These are phyloP conservation scores for Poecilia picta DNA, from an alignment of 2,797 vertebrate genomes.

Conservation along the genomic window DNA sequence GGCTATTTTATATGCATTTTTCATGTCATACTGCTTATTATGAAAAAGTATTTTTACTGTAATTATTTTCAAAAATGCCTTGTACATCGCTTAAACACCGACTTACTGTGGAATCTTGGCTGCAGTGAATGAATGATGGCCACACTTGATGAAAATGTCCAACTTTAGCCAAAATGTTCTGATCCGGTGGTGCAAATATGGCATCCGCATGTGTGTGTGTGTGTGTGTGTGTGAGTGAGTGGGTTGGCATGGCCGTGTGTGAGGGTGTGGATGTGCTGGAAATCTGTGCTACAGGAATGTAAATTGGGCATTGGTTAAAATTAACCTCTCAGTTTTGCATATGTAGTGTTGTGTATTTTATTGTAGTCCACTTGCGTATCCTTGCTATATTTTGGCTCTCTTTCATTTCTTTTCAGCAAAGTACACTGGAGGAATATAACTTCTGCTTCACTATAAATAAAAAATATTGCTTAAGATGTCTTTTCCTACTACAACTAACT, in stretches of 20 bases:
- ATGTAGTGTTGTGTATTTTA: no score
- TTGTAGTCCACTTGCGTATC: no score
- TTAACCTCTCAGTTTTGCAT: constrained; percentile 62
- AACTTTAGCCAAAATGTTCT: constrained; percentile 59
- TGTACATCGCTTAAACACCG: constrained; percentile 68
- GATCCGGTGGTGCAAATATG: constrained; percentile 59
- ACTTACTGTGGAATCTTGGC: constrained; percentile 62
- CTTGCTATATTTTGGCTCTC: no score
- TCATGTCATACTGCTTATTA: constrained; percentile 77
- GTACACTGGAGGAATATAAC: no score
- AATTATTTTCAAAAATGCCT: constrained; percentile 74
- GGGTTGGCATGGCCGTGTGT: constrained; percentile 2
- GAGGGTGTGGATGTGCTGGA: constrained; percentile 16
- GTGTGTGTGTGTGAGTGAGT: constrained; percentile 4
- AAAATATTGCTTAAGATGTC: no score
- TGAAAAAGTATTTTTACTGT: constrained; percentile 78
- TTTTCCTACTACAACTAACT: no score
- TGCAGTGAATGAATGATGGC: constrained; percentile 47
- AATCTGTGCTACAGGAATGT: constrained; percentile 64
- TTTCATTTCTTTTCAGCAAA: no score
- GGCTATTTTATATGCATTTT: constrained; percentile 82
- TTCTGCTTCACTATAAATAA: no score
- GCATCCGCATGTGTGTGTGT: constrained; percentile 31
- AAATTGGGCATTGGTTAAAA: constrained; percentile 72
- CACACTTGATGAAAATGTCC: constrained; percentile 48